Conservation (phyloP, 2,113 vertebrate species). For the Hippopotamus amphibius region DNA sequence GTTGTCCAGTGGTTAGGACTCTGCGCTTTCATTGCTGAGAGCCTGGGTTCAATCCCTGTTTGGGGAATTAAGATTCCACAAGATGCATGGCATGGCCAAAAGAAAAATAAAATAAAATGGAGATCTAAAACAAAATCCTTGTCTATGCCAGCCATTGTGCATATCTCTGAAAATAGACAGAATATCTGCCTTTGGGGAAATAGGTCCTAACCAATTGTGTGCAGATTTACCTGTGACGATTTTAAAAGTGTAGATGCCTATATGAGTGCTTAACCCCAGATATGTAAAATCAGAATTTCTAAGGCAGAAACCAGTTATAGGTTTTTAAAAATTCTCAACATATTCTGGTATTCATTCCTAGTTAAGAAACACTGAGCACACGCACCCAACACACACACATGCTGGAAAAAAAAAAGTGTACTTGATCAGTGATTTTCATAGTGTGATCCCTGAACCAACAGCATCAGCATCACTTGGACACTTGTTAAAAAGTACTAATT, state of each 20-base stretch:
- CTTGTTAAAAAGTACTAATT: not conserved
- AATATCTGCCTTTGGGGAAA: not conserved
- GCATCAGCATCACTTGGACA: not conserved
- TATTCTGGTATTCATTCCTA: not conserved
- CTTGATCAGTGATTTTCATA: not conserved
- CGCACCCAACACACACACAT: accelerated
- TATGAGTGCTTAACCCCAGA: not conserved
- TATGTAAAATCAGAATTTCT: not conserved
- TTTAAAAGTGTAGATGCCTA: not conserved
- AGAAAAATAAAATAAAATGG: not conserved
- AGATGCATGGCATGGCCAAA: not conserved
- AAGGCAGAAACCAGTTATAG: not conserved
- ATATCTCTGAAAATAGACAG: not conserved
- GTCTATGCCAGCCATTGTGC: not conserved
- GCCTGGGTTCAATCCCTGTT: not conserved
- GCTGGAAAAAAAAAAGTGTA: not conserved
- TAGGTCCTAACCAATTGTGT: not conserved
- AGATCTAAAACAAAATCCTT: not conserved
- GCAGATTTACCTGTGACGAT: not conserved
- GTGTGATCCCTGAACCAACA: not conserved
- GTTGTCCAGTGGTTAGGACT: not conserved
- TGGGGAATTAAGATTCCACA: not conserved
- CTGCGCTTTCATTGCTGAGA: not conserved
- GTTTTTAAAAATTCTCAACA: not conserved
- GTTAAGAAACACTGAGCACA: not conserved